These are phyloP conservation scores for Drosophila tropicalis DNA, from an alignment of 1,140 invertebrate species.

Conservation along the genomic window DNA sequence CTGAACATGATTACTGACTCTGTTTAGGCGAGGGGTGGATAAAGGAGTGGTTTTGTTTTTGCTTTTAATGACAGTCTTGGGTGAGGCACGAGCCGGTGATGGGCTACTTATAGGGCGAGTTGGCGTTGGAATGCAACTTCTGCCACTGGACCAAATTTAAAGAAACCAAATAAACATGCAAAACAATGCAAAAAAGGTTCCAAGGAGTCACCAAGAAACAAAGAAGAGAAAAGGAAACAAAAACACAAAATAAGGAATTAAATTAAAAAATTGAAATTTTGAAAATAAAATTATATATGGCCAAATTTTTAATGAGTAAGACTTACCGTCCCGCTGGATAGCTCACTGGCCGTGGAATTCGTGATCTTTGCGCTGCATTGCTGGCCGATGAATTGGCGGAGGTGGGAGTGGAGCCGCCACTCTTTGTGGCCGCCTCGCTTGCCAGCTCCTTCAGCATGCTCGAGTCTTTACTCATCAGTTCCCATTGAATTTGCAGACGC, in stretches of 20 bases:
- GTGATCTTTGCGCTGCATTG: slow-evolving; percentile 85
- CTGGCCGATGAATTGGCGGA: slow-evolving; percentile 70
- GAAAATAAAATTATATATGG: slow-evolving; percentile 36
- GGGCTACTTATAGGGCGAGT: slow-evolving; percentile 27
- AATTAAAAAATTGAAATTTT: slow-evolving; percentile 28
- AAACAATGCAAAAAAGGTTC: slow-evolving; percentile 41
- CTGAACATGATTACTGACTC: slow-evolving; percentile 61
- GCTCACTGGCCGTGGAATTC: slow-evolving; percentile 88
- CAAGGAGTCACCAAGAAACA: slow-evolving; percentile 34
- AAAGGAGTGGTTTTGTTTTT: slow-evolving; percentile 56
- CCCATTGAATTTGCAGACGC: slow-evolving; percentile 93
- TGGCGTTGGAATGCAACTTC: slow-evolving; percentile 61
- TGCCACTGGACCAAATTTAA: slow-evolving; percentile 19
- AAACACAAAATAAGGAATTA: slow-evolving; percentile 43
- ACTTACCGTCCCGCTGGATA: slow-evolving; percentile 85
- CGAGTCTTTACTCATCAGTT: slow-evolving; percentile 87
- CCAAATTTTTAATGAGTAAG: not conserved
- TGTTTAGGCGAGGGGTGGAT: slow-evolving; percentile 70
- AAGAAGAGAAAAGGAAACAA: slow-evolving; percentile 23
- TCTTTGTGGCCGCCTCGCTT: slow-evolving; percentile 83
- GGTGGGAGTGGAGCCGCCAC: slow-evolving; percentile 82
- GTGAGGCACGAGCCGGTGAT: slow-evolving; percentile 37
- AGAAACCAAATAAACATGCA: slow-evolving; percentile 52
- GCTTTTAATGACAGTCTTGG: slow-evolving; percentile 68
- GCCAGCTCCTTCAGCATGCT: slow-evolving; percentile 82